A percentile compares a stretch with the other conserved stretches of the same genome.
phyloP scores from a whole-genome alignment of 2,113 vertebrate genomes.

The Dicerorhinus sumatrensis region DNA sequence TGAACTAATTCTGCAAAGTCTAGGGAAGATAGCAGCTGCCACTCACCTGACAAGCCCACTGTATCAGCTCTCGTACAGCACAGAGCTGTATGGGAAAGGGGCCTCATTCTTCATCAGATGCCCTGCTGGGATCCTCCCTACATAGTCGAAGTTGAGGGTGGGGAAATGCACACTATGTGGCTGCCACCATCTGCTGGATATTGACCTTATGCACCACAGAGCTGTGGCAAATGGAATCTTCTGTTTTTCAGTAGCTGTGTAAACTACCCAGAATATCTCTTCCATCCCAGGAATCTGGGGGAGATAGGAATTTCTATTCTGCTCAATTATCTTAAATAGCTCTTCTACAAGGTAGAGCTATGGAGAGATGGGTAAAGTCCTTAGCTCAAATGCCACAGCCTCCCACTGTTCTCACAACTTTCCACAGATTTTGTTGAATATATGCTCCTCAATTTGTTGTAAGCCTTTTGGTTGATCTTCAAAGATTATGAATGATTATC shows the following conservation, averaged over 20 bases:
- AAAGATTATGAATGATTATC: not conserved
- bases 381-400: not conserved
- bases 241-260: not conserved
- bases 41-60: not conserved
- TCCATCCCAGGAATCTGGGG: not conserved
- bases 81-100: not conserved
- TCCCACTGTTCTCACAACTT: not conserved
- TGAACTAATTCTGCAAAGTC: not conserved
- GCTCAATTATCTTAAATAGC: not conserved
- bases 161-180: not conserved
- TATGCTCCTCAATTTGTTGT: not conserved
- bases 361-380: not conserved
- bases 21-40: not conserved
- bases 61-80: not conserved
- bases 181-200: not conserved
- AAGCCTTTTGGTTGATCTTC: not conserved
- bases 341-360: not conserved
- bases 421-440: not conserved
- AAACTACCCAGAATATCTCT: not conserved
- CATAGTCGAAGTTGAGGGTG: not conserved
- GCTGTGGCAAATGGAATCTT: not conserved
- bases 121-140: not conserved
- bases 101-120: not conserved
- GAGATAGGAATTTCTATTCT: not conserved
- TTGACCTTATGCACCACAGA: not conserved